These are phyloP conservation scores for Myotis planiceps DNA, from an alignment of 2,797 vertebrate species.

Conservation along the genomic window DNA sequence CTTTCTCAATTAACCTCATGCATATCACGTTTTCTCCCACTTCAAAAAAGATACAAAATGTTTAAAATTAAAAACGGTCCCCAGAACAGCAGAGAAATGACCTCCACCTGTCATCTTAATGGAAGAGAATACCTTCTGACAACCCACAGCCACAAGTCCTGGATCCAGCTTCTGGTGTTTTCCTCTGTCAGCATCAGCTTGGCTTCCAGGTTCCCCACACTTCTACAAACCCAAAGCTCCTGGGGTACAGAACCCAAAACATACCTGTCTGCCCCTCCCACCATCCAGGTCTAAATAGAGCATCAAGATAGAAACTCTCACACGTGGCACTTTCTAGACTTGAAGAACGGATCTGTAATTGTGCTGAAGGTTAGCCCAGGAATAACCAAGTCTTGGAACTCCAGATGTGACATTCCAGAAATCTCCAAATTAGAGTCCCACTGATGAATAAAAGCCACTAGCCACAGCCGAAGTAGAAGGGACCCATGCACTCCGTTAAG, in stretches of 20 bases:
- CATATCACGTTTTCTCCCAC: not conserved
- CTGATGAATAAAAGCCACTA: not conserved
- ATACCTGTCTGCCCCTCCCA: not conserved
- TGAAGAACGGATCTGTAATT: not conserved
- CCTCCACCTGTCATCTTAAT: not conserved
- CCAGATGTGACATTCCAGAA: conserved; percentile 20
- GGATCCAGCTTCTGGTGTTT: not conserved
- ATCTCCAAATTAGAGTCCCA: not conserved
- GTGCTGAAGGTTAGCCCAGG: not conserved
- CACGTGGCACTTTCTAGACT: not conserved
- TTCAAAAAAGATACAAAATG: conserved; percentile 46
- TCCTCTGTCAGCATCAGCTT: not conserved
- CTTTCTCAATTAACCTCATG: not conserved
- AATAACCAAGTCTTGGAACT: not conserved
- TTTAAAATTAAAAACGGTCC: not conserved
- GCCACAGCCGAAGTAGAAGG: not conserved
- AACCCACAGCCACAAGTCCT: not conserved
- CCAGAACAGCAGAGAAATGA: not conserved
- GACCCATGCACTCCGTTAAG: accelerated
- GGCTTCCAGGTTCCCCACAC: not conserved
- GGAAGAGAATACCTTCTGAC: not conserved
- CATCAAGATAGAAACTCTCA: not conserved
- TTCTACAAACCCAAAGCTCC: not conserved
- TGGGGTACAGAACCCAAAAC: not conserved
- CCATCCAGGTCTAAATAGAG: not conserved